A percentile compares a stretch with the other conserved stretches of the same genome.
phyloP scores from a whole-genome alignment of 2,797 vertebrate genomes.

The Mormyrus hasselquistii region DNA sequence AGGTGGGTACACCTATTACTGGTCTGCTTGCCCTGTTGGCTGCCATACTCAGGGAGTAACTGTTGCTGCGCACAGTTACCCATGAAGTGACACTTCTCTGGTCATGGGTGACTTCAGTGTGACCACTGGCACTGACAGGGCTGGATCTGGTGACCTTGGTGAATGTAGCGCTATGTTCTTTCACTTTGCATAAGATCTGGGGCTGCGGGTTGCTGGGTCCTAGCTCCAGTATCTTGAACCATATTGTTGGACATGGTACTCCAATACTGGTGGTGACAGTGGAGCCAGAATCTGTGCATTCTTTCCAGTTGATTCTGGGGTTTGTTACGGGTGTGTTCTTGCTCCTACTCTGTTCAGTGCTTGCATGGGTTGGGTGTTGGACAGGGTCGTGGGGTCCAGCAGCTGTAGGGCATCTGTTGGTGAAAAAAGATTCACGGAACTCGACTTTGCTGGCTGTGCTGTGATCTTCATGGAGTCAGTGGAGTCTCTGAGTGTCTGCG shows the following conservation, averaged over 20 bases:
- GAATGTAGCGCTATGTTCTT: not conserved
- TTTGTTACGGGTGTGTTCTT: not conserved
- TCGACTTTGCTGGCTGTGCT: not conserved
- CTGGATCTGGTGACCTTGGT: not conserved
- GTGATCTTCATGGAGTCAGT: not conserved
- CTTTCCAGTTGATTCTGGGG: not conserved
- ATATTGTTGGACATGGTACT: not conserved
- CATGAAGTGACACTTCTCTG: not conserved
- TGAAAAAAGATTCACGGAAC: not conserved
- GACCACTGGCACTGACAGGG: not conserved
- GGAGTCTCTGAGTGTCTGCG: not conserved
- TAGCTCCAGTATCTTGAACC: not conserved
- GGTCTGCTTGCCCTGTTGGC: not conserved
- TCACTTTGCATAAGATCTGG: not conserved
- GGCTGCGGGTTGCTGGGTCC: not conserved
- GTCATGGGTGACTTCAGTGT: not conserved
- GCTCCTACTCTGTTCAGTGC: not conserved
- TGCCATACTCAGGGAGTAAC: not conserved
- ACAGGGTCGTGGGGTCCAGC: not conserved
- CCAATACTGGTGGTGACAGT: not conserved
- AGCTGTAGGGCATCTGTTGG: not conserved
- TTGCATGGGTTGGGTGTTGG: not conserved
- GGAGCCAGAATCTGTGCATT: not conserved
- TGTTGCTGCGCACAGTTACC: not conserved
- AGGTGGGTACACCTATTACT: not conserved